phyloP scores from a whole-genome alignment of 2,888 invertebrate genomes.

The Leptopilina drosophilae region DNA sequence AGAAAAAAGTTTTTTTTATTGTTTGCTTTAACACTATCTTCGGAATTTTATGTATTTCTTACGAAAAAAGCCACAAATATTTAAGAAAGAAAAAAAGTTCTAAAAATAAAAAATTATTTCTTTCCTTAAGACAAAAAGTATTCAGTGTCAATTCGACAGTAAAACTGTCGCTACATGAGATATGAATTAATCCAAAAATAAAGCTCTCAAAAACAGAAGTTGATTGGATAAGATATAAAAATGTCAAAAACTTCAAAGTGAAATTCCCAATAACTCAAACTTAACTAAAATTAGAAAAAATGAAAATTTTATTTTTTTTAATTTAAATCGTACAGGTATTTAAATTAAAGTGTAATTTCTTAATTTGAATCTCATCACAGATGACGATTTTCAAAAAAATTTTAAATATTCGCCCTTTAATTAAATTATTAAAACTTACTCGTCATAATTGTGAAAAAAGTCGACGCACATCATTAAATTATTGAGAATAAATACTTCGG shows the following conservation, averaged over 20 bases:
- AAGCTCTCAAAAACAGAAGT: neutral
- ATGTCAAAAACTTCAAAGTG: neutral
- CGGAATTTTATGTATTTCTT: no score
- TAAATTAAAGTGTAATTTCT: no score
- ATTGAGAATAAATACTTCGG: conserved; percentile 86
- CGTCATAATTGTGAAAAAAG: conserved; percentile 88
- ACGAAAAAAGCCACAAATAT: no score
- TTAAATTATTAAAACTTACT: conserved; percentile 78
- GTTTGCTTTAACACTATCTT: neutral
- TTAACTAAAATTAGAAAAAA: no score
- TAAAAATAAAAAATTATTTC: no score
- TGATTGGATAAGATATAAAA: conserved; percentile 11
- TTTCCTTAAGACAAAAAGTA: neutral
- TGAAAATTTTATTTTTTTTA: neutral
- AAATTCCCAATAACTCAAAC: neutral
- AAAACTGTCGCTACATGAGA: neutral
- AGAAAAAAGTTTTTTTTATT: neutral
- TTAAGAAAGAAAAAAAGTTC: no score
- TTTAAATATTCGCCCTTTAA: neutral
- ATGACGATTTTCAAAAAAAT: neutral
- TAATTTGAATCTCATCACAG: neutral
- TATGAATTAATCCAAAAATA: conserved; percentile 16
- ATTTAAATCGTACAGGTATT: no score
- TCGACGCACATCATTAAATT: conserved; percentile 87
- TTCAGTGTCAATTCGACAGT: neutral